These are phyloP conservation scores for Marmota flaviventris DNA, from an alignment of 2,113 vertebrate genomes.

Conservation along the genomic window DNA sequence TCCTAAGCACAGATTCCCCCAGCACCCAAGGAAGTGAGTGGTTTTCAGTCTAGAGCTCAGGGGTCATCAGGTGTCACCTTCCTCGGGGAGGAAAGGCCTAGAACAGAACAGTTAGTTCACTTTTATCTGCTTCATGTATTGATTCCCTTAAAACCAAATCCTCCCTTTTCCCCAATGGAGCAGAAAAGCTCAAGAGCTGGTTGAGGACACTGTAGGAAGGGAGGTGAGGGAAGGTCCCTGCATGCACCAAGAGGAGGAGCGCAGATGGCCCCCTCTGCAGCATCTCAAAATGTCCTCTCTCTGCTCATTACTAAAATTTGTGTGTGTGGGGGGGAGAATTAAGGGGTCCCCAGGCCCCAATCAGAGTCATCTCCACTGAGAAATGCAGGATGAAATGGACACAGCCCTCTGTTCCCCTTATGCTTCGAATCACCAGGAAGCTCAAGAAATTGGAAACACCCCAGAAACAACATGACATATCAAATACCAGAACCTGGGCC, in stretches of 20 bases:
- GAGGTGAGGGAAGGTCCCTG: background rate
- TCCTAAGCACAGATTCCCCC: background rate
- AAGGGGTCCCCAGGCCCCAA: conserved; percentile 76
- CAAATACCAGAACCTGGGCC: conserved; percentile 72
- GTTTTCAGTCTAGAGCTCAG: conserved; percentile 27
- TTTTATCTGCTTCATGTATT: conserved; percentile 6
- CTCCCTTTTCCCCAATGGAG: background rate
- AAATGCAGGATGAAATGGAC: conserved; percentile 39
- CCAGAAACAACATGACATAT: conserved; percentile 84
- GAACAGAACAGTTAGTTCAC: background rate
- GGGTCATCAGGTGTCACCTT: background rate
- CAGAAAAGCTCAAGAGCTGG: background rate
- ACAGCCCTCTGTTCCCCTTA: conserved; percentile 55
- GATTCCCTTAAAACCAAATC: background rate
- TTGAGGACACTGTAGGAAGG: background rate
- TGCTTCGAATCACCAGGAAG: conserved; percentile 72
- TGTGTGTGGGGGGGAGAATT: conserved; percentile 66
- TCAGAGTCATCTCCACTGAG: conserved; percentile 72
- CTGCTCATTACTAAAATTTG: conserved; percentile 75
- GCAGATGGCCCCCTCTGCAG: background rate
- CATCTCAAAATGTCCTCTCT: conserved; percentile 61
- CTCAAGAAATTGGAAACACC: conserved; percentile 79
- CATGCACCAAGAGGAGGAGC: background rate
- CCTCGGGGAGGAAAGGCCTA: background rate
- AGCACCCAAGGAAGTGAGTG: background rate